Evolutionary conservation across 2,113 vertebrate genomes (phyloP).

Genomic region (Xiphophorus hellerii): DNA sequence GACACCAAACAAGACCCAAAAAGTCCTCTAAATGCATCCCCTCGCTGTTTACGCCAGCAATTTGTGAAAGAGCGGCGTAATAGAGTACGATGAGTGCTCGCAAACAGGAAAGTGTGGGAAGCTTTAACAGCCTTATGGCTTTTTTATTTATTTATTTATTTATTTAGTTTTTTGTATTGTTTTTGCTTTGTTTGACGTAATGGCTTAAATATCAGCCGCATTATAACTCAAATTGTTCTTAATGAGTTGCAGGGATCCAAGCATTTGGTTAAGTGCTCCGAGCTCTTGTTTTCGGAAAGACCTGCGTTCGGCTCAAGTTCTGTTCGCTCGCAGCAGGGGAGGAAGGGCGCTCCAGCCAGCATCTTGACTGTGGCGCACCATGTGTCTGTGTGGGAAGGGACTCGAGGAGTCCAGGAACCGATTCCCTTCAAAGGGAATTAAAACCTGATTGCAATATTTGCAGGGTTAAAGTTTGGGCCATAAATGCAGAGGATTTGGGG

Average conservation of each 20-base stretch:
- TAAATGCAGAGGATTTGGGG: constrained; percentile 5
- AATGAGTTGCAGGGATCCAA: constrained; percentile 4
- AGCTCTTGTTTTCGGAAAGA: constrained; percentile 33
- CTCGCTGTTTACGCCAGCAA: constrained; percentile 4
- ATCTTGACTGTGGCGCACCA: constrained; percentile 24
- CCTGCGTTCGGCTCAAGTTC: not conserved
- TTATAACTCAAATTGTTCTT: not conserved
- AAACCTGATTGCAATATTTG: constrained; percentile 25
- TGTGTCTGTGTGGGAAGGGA: constrained; percentile 60
- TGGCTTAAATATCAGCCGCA: not conserved
- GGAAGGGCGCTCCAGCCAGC: constrained; percentile 9
- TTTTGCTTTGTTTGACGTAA: constrained; percentile 5
- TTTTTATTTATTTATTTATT: too few relatives aligned
- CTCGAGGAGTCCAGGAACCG: constrained; percentile 7
- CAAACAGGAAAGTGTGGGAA: constrained; percentile 8
- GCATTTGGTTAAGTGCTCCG: constrained; percentile 9
- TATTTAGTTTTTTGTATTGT: not conserved
- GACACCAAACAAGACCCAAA: not conserved
- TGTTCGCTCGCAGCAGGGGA: constrained; percentile 13
- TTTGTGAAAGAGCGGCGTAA: constrained; percentile 5
- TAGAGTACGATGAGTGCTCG: constrained; percentile 3
- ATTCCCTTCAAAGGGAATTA: constrained; percentile 24
- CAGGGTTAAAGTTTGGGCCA: not conserved
- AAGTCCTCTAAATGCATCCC: constrained; percentile 12
- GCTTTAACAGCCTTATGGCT: not conserved